Conservation (phyloP, 2,888 invertebrate genomes). For the Geophilus truncorum region DNA sequence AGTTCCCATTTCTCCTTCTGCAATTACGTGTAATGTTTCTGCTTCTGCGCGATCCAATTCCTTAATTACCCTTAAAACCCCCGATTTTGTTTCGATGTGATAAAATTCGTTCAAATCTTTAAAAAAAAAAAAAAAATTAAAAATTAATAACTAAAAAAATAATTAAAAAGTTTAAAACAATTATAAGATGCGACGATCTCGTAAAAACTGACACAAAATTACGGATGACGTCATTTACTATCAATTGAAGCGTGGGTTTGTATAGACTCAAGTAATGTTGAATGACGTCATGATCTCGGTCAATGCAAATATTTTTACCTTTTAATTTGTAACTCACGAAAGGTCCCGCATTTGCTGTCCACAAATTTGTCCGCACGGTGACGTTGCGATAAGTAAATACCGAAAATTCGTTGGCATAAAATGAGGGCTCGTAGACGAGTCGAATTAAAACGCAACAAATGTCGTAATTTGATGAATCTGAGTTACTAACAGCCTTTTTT, state of each 20-base stretch:
- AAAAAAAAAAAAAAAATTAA: not conserved
- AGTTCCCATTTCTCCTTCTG: not conserved
- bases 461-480: not conserved
- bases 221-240: too few relatives aligned
- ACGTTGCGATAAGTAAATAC: not conserved
- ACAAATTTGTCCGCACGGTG: not conserved
- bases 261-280: too few relatives aligned
- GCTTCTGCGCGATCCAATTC: not conserved
- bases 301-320: too few relatives aligned
- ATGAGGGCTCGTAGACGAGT: not conserved
- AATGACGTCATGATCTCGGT: too few relatives aligned
- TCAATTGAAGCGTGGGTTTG: too few relatives aligned
- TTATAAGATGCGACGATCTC: too few relatives aligned
- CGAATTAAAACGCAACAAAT: not conserved
- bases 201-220: too few relatives aligned
- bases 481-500: not conserved
- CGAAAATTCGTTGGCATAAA: not conserved
- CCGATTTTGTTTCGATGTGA: not conserved
- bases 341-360: not conserved
- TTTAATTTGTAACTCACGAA: not conserved
- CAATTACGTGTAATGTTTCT: not conserved
- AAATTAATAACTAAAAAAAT: not conserved
- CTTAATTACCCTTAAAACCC: not conserved
- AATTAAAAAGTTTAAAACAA: too few relatives aligned
- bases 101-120: not conserved